Base-by-base conservation (phyloP, 2,888 invertebrate genomes). In the Chrysotoxum bicinctum region DNA sequence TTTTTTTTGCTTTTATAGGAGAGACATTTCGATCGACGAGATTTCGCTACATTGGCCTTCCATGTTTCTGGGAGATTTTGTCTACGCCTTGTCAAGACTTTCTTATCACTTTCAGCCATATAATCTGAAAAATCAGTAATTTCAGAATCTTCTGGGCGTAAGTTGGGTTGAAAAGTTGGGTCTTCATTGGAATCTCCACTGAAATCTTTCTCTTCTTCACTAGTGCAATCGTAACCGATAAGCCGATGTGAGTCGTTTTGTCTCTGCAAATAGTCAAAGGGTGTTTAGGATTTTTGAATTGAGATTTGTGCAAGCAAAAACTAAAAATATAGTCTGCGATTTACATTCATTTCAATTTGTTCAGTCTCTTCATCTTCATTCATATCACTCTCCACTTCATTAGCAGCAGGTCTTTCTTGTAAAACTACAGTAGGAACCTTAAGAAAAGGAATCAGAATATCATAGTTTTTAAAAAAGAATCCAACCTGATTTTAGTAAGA, bases 51-150 rank as follows among this genome's bases (percentile, higher is more conserved):
- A 9, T 43, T 43, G 8, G 5, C 16, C 9, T 66, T 50, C 66
- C 66, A 66, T 35, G 50, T 66, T 35, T 35, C 50, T 37, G 50
- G 21, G 21, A 23, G 14, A 23, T 35, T 35, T 50, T 50, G 35
- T 37, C 9, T 50, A 37, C 50, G 21, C 9, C 50, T 50, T 23
- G n/a, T 50, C 23, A 50, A 50, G 0, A 9, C 1, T 32, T 50
- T 50, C 23, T 35, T 10, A 37, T 16, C 50, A 37, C n/a, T 50
- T 50, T 50, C 50, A 23, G 5, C 35, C 14, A 35, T n/a, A 23
- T 50, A 50, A 21, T 70, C 56, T n/a, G 70, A 70, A 45, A 56
- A 70, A 45, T 56, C 43, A 12, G 56, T 45, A 32, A 43, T 70
- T 30, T 32, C 56, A 32, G 45, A 56, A 54, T 69, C 69, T 19